phyloP scores from a whole-genome alignment of 2,113 vertebrate genomes.

The Hyla sarda region DNA sequence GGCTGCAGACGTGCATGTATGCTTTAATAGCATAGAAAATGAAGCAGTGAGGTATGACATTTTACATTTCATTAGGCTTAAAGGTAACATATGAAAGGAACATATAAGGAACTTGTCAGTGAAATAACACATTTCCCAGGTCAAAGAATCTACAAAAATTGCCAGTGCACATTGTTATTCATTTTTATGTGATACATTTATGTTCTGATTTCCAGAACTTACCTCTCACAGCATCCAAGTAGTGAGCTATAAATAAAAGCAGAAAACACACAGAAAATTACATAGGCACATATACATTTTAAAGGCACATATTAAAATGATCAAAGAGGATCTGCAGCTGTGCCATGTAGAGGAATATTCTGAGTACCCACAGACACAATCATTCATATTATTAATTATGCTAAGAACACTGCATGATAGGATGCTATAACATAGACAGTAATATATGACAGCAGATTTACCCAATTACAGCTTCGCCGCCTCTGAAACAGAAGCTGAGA shows the following conservation, averaged over 20 bases:
- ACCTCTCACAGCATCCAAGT: conserved; percentile 80
- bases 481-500: not conserved
- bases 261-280: not conserved
- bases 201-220: conserved; percentile 60
- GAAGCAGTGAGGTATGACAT: too few species aligned
- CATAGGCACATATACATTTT: not conserved
- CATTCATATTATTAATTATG: not conserved
- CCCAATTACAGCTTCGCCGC: not conserved
- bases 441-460: conserved; percentile 8
- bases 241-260: conserved; percentile 74
- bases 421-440: not conserved
- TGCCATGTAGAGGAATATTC: not conserved
- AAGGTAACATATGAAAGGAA: not conserved
- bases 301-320: not conserved
- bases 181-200: too few species aligned
- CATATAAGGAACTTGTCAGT: not conserved
- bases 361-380: not conserved
- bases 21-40: too few species aligned
- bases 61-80: not conserved
- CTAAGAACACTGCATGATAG: not conserved
- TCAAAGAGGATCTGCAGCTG: not conserved
- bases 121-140: not conserved
- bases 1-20: too few species aligned
- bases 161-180: not conserved
- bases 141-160: not conserved